Evolutionary conservation across 1,140 invertebrate species (phyloP), one percentile per base, ranked within the genome.

Genomic region (Drosophila nannoptera): DNA sequence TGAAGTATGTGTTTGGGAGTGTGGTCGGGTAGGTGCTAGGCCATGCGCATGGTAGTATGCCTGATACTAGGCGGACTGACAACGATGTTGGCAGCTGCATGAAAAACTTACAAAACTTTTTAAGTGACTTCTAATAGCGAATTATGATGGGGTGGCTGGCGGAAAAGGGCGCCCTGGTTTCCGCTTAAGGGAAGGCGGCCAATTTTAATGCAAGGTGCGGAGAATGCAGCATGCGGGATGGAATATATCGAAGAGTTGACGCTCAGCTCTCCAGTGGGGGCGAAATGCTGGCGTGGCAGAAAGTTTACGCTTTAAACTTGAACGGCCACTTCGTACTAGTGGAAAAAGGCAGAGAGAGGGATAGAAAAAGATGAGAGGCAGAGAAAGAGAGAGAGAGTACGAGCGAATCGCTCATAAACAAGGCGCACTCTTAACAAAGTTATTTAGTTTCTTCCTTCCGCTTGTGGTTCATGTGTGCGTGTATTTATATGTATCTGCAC

Each of bases 91-190:
- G 80, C 80, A 84, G 78, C 78, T 84, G 80, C 80, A 78, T 73
- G 66, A 66, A 76, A 84, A 83, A 83, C 80, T 83, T 84, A 69
- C 69, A 33, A 83, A 83, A 83, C 52, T 83, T 83, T 84, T 84
- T 83, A 83, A 83, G 80, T 83, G 80, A 83, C 80, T 83, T 83
- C 80, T 83, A 83, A 83, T 83, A 84, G 80, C 80, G 76, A 83
- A 83, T 83, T 83, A 83, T 83, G 81, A 83, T 83, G 80, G 68
- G 67, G 35, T 58, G 43, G 54, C 54, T 49, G 36, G 45, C 52
- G 36, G 73, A 38, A 31, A n/a, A 31, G 8, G 14, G 14, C 7
- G 16, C 32, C 53, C 40, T 42, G 64, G 36, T 29, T 61, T 67
- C 53, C 46, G 66, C 45, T 69, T 49, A 69, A 55, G 69, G 56